Evolutionary conservation across 2,888 invertebrate species (phyloP), one percentile per base, ranked within the genome.

Genomic region (Phortica okadai): DNA sequence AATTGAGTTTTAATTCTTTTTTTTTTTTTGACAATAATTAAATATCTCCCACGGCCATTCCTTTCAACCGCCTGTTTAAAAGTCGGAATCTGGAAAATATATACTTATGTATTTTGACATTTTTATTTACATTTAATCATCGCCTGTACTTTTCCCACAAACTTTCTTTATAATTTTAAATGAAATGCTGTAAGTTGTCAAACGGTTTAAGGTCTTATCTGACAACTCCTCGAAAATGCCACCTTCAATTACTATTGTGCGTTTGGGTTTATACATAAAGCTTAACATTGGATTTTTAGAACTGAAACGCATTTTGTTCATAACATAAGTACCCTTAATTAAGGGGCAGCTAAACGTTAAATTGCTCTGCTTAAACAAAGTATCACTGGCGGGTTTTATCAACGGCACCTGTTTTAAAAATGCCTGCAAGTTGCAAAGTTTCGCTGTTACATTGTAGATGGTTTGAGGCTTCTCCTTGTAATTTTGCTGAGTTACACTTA

Each of bases 291-390:
- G 84, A 50, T 83, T 85, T 41, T 11, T 69, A 16, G 44, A 44
- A 42, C 41, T 54, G 11, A 59, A 5, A 6, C 76, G 77, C 25
- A 77, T 50, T 66, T 78, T 79, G 66, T 75, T 14, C 41, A 33
- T 75, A 64, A 75, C 73, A 73, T 89, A 87, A 16, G 81, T 83
- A 0, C 85, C 89, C 4, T 74, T 66, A 2, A 66, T 76, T 5
- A 89, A 58, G 5, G 89, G 89, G 64, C 89, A 89, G 44, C 78
- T 80, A 21, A 89, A 76, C 6, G 88, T 75, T 66, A 82, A 85
- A 73, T 87, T 87, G 54, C 85, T 82, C 41, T 84, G 81, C 73
- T 81, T 89, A 0, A 88, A 54, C 67, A 83, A 33, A 33, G 33
- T 33, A 33, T 33, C 33, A 33, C 33, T 33, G 33, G 33, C 33